phyloP scores from a whole-genome alignment of 2,797 vertebrate genomes.

The Hypotaenidia okinawae region DNA sequence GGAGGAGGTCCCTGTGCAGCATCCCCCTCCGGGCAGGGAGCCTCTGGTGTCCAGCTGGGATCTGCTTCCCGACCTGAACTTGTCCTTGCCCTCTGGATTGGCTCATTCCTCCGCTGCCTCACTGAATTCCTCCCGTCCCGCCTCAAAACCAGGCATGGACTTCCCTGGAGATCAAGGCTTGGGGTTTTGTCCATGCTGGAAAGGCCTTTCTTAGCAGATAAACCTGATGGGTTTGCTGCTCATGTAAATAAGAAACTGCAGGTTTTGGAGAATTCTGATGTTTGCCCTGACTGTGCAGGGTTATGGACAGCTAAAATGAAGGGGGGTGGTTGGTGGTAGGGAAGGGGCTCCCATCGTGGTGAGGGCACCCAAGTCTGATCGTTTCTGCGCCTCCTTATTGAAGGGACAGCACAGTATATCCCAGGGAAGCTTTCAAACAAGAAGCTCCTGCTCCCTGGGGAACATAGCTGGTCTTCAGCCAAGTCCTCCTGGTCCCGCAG shows the following conservation, averaged over 20 bases:
- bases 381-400: not conserved
- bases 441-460: not conserved
- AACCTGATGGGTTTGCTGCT: fast-evolving
- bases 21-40: not conserved
- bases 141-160: constrained; percentile 69
- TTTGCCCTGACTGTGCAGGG: fast-evolving
- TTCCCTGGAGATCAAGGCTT: not conserved
- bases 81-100: constrained; percentile 56
- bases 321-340: not conserved
- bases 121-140: constrained; percentile 47
- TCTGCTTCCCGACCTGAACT: constrained; percentile 71
- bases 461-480: fast-evolving
- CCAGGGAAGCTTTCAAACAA: not conserved
- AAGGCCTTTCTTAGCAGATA: not conserved
- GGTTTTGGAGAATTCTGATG: no score
- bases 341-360: not conserved
- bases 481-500: not conserved
- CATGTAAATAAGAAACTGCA: fast-evolving
- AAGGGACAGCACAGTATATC: not conserved
- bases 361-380: not conserved
- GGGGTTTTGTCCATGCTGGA: not conserved
- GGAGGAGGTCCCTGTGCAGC: not conserved
- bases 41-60: constrained; percentile 74
- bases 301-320: not conserved
- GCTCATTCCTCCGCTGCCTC: constrained; percentile 48